Base-by-base conservation (phyloP, 1,140 invertebrate genomes). In the Drosophila fuyamai region DNA sequence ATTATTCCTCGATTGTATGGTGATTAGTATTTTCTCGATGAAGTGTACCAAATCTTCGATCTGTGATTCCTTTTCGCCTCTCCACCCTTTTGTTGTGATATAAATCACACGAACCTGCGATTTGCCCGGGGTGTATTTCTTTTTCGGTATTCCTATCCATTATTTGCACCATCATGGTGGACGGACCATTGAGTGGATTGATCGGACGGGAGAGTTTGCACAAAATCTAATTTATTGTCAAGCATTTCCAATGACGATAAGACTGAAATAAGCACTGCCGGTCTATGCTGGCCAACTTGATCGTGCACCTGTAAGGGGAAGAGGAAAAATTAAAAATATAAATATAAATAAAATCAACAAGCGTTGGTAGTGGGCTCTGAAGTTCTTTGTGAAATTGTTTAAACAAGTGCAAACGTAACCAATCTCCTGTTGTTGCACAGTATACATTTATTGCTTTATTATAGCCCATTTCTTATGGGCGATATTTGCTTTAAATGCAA, bases 161-260 rank as follows among this genome's bases (percentile, higher is more conserved):
- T 60, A 81, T 86, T 55, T 88, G 82, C 82, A 61, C 58, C 54
- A 88, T 86, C 82, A 86, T 83, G 71, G 58, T 43, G 62, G 62
- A 58, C 72, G 53, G 47, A 29, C 23, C 46, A 61, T 88, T 36
- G 63, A 86, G 76, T 86, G 83, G 83, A 61, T 71, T 51, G 63
- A 48, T 76, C 53, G 56, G 50, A 53, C 61, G 51, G 29, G 27
- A 77, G 61, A 88, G 79, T 88, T 88, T 83, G 83, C 83, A 88
- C 74, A 88, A 85, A 82, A 83, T 86, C 79, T 79, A 86, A 88
- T 82, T 82, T 86, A 86, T 88, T 86, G 82, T 88, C 83, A 82
- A 83, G 76, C 79, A 83, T 86, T 88, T 73, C 59, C 44, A 77
- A 41, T 53, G 43, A 76, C 81, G 82, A 86, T 86, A 86, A 86